phyloP scores from a whole-genome alignment of 2,113 vertebrate species.

The Megaleporinus macrocephalus region DNA sequence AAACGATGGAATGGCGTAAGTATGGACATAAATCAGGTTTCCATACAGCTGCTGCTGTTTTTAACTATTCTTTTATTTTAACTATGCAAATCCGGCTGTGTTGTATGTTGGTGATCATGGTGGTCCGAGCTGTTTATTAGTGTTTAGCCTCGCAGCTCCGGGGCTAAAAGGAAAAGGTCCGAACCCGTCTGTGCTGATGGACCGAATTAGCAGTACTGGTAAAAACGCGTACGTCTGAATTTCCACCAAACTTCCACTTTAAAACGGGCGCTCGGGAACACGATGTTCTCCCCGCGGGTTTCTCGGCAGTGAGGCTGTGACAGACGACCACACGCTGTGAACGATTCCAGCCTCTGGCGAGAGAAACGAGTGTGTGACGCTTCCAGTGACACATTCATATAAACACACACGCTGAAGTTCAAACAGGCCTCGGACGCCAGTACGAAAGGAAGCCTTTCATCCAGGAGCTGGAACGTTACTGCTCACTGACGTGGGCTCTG shows the following conservation, averaged over 20 bases:
- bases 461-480: neutral
- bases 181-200: no score
- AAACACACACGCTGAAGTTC: neutral
- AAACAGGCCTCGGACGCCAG: neutral
- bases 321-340: constrained; percentile 1
- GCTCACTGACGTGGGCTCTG: neutral
- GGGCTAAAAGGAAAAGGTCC: no score
- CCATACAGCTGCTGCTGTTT: no score
- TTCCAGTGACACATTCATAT: neutral
- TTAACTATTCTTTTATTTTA: no score
- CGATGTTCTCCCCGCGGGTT: neutral
- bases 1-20: no score
- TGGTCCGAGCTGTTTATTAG: no score
- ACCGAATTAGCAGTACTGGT: no score
- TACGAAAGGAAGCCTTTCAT: constrained; percentile 1
- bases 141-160: no score
- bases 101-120: no score
- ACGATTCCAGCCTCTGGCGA: neutral
- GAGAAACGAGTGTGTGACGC: neutral
- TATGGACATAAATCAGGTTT: no score
- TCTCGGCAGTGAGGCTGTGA: neutral
- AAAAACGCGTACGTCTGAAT: neutral
- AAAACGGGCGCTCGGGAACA: neutral
- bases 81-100: no score
- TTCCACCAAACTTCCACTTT: neutral